Conservation (phyloP, 2,888 invertebrate species). For the Trichogramma dendrolimi region DNA sequence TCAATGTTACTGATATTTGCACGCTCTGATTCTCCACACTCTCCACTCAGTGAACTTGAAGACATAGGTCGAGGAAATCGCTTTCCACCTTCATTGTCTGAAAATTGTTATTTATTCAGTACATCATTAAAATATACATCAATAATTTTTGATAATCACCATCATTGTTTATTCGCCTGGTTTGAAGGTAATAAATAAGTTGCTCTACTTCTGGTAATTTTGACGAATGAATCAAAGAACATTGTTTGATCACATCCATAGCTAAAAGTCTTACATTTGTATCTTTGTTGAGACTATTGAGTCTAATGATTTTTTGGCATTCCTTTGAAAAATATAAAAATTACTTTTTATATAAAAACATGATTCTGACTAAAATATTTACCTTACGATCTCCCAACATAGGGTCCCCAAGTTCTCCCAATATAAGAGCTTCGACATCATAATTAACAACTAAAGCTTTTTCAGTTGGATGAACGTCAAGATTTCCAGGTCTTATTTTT, state of each 20-base stretch:
- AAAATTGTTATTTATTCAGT: slow-evolving; percentile 1
- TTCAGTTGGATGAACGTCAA: slow-evolving; percentile 86
- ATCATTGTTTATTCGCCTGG: slow-evolving; percentile 57
- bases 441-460: slow-evolving; percentile 83
- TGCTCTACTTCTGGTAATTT: slow-evolving; percentile 82
- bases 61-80: slow-evolving; percentile 45
- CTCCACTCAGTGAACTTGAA: slow-evolving; percentile 40
- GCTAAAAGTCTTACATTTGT: slow-evolving; percentile 77
- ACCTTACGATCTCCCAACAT: slow-evolving; percentile 81
- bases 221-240: slow-evolving; percentile 77
- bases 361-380: slow-evolving; percentile 24
- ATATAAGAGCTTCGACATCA: slow-evolving; percentile 80
- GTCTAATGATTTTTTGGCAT: slow-evolving; percentile 76
- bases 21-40: slow-evolving; percentile 54
- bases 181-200: slow-evolving; percentile 80
- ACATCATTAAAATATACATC: neutral
- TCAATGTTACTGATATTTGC: slow-evolving; percentile 81
- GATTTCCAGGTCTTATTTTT: slow-evolving; percentile 69
- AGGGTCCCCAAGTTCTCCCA: slow-evolving; percentile 73
- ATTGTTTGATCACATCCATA: slow-evolving; percentile 79
- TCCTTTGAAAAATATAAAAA: slow-evolving; percentile 52
- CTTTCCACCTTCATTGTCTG: slow-evolving; percentile 15
- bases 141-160: slow-evolving; percentile 22
- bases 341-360: slow-evolving; percentile 3
- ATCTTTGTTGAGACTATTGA: slow-evolving; percentile 74